These are phyloP conservation scores for Bos indicus DNA, from an alignment of 2,113 vertebrate genomes.

Conservation along the genomic window DNA sequence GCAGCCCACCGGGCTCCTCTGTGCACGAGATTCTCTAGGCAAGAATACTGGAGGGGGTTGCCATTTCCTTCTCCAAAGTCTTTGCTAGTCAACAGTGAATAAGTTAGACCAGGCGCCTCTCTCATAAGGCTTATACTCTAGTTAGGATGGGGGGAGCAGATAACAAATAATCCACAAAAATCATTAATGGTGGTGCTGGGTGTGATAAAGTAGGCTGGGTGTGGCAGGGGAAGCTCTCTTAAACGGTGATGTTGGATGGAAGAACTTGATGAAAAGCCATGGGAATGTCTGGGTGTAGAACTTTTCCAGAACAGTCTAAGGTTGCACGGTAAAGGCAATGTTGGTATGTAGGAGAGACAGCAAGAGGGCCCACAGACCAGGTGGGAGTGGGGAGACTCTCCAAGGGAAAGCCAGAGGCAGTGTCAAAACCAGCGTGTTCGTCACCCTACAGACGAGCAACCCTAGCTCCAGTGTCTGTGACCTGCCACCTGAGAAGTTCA, in stretches of 20 bases:
- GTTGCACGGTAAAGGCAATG: not conserved
- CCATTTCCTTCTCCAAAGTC: no score
- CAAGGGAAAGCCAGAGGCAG: not conserved
- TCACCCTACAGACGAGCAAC: no score
- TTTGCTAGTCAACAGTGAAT: not conserved
- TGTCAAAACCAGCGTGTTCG: not conserved
- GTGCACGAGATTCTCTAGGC: no score
- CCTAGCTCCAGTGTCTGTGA: rapidly evolving
- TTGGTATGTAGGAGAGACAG: not conserved
- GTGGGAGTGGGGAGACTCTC: not conserved
- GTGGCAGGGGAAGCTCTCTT: no score
- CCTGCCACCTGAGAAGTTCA: not conserved
- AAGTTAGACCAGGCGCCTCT: not conserved
- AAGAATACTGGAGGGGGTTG: no score
- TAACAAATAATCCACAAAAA: not conserved
- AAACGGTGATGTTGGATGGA: not conserved
- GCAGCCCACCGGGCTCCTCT: no score
- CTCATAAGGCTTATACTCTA: not conserved
- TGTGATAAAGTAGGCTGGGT: rapidly evolving
- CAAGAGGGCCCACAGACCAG: not conserved
- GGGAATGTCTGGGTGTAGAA: no score
- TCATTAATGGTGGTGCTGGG: no score
- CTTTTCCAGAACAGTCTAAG: not conserved
- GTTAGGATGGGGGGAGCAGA: not conserved
- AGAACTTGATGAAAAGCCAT: rapidly evolving